A percentile compares a stretch with the other conserved stretches of the same genome.
These are phyloP conservation scores for Poicephalus gulielmi DNA, from an alignment of 2,113 vertebrate genomes.

Conservation along the genomic window DNA sequence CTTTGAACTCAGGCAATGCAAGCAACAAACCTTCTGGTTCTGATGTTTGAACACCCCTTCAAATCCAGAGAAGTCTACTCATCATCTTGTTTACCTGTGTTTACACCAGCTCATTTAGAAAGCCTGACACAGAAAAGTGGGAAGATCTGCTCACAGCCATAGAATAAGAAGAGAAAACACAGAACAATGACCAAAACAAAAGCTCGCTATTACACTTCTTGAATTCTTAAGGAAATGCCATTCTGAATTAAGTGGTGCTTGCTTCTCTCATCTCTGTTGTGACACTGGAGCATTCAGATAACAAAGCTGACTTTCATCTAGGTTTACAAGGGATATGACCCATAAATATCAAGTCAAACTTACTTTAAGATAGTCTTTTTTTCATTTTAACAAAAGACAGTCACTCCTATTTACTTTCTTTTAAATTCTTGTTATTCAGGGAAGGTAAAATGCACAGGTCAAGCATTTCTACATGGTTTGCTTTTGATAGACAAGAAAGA, in stretches of 20 bases:
- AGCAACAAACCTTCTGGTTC: not conserved
- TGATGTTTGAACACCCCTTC: not conserved
- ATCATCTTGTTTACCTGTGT: not conserved
- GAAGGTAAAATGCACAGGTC: not conserved
- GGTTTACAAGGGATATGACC: not conserved
- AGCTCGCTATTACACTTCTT: not conserved
- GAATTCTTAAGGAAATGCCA: not conserved
- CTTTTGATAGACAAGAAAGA: not conserved
- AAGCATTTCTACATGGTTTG: not conserved
- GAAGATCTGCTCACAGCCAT: not conserved
- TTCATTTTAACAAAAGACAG: not conserved
- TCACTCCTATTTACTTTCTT: not conserved
- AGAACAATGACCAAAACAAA: not conserved
- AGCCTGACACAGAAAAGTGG: not conserved
- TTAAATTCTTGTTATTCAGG: not conserved
- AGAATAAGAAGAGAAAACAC: not conserved
- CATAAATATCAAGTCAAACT: not conserved
- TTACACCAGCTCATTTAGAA: not conserved
- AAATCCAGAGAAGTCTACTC: not conserved
- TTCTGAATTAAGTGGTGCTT: not conserved
- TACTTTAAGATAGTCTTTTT: accelerated
- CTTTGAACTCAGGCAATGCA: not conserved
- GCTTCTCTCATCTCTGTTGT: not conserved
- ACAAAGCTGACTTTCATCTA: not conserved
- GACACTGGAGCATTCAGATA: not conserved